Conservation (phyloP, 2,113 vertebrate species). For the Capra hircus region DNA sequence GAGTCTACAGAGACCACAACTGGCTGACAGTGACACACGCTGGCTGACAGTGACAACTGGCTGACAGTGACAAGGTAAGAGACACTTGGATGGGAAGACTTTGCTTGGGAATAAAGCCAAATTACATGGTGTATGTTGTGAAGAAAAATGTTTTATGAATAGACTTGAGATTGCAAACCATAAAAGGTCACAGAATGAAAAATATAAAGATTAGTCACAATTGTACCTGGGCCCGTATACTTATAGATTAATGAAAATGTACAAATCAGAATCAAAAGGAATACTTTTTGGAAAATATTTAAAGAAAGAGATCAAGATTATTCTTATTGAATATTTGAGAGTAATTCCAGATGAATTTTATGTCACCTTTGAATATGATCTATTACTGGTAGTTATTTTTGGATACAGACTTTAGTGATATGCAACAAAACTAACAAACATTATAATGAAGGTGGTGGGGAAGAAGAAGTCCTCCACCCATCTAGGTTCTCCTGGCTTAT, state of each 20-base stretch:
- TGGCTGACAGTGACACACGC: background rate
- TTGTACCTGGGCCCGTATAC: background rate
- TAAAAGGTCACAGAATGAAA: background rate
- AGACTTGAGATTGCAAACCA: slow-evolving; percentile 3
- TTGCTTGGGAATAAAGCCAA: slow-evolving; percentile 23
- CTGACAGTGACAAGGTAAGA: slow-evolving; percentile 22
- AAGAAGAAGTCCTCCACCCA: background rate
- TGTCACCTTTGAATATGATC: background rate
- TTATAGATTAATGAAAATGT: background rate
- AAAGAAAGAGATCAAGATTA: background rate
- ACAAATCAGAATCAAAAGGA: background rate
- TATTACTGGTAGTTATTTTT: background rate
- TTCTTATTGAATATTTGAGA: background rate
- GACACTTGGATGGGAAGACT: background rate
- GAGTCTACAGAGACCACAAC: background rate
- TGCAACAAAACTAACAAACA: background rate
- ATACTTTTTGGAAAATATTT: background rate
- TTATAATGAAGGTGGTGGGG: background rate
- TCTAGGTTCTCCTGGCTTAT: background rate
- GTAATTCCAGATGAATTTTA: background rate
- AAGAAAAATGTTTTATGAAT: background rate
- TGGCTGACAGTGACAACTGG: background rate
- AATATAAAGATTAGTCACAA: background rate
- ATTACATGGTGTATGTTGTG: background rate
- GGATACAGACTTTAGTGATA: background rate